Evolutionary conservation across 2,797 vertebrate genomes (phyloP).

Genomic region (Orientallactaga sibirica): DNA sequence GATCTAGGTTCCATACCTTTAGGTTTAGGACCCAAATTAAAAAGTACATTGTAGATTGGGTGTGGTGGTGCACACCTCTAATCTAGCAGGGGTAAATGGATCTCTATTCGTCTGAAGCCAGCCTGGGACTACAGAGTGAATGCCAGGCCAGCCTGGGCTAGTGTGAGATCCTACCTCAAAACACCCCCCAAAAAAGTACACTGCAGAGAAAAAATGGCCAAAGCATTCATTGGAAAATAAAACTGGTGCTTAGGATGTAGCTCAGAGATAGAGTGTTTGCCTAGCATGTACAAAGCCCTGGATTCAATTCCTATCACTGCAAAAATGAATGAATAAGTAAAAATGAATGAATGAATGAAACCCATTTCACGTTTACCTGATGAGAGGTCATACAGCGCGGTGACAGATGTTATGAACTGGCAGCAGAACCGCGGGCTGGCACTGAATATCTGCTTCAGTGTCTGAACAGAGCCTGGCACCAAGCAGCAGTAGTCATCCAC

Average conservation of each 20-base stretch:
- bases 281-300: neutral
- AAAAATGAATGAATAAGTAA: neutral
- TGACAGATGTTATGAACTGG: constrained; percentile 96
- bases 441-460: constrained; percentile 94
- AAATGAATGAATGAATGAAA: neutral
- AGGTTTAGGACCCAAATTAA: constrained; percentile 4
- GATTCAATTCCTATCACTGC: too few species aligned
- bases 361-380: constrained; percentile 86
- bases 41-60: neutral
- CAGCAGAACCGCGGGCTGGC: constrained; percentile 98
- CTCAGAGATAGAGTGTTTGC: neutral
- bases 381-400: constrained; percentile 95
- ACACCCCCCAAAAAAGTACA: neutral
- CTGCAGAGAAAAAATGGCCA: neutral
- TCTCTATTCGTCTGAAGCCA: too few species aligned
- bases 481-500: constrained; percentile 98
- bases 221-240: neutral
- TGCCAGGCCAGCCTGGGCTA: too few species aligned
- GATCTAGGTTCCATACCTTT: neutral
- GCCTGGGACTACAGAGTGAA: too few species aligned
- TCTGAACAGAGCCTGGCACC: constrained; percentile 95
- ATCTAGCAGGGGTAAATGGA: too few species aligned
- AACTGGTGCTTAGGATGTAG: too few species aligned
- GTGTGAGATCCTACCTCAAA: too few species aligned
- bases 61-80: too few species aligned